phyloP scores from a whole-genome alignment of 1,140 invertebrate species.

The Doryteuthis pealeii region DNA sequence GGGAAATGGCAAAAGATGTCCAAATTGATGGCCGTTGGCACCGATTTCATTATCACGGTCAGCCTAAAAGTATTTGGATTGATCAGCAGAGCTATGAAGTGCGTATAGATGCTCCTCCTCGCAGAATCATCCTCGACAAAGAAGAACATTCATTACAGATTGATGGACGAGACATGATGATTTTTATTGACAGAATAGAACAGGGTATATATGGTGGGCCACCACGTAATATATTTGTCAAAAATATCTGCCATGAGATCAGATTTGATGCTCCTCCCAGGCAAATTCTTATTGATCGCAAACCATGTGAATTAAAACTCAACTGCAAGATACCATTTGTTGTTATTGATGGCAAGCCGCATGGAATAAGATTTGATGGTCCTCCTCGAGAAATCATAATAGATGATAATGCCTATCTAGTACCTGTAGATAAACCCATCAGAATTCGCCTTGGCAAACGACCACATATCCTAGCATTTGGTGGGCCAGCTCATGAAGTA shows the following conservation, averaged over 20 bases:
- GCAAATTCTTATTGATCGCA: conserved; percentile 78
- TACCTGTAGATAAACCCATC: conserved; percentile 81
- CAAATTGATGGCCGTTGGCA: conserved; percentile 29
- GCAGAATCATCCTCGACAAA: conserved; percentile 42
- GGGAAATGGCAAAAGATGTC: conserved; percentile 50
- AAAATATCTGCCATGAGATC: conserved; percentile 42
- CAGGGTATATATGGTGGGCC: conserved; percentile 50
- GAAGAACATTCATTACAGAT: conserved; percentile 46
- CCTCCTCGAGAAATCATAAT: conserved; percentile 90
- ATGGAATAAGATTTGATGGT: conserved; percentile 81
- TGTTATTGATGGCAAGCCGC: conserved; percentile 66
- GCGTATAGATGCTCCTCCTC: conserved; percentile 54
- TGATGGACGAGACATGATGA: conserved; percentile 52
- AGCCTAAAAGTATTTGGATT: conserved; percentile 49
- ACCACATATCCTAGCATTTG: conserved; percentile 80
- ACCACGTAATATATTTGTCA: conserved; percentile 46
- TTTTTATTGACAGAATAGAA: conserved; percentile 50
- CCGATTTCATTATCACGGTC: conserved; percentile 52
- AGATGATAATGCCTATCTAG: conserved; percentile 72
- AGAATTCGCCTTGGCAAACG: conserved; percentile 71
- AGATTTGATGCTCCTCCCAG: conserved; percentile 55
- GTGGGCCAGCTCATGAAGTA: conserved; percentile 82
- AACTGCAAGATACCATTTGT: conserved; percentile 83
- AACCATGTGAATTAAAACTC: conserved; percentile 80
- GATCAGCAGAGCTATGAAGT: conserved; percentile 52